Percentiles rank a stretch among this genome's conserved stretches.
phyloP scores from a whole-genome alignment of 2,113 vertebrate genomes.

The Sapayoa aenigma region DNA sequence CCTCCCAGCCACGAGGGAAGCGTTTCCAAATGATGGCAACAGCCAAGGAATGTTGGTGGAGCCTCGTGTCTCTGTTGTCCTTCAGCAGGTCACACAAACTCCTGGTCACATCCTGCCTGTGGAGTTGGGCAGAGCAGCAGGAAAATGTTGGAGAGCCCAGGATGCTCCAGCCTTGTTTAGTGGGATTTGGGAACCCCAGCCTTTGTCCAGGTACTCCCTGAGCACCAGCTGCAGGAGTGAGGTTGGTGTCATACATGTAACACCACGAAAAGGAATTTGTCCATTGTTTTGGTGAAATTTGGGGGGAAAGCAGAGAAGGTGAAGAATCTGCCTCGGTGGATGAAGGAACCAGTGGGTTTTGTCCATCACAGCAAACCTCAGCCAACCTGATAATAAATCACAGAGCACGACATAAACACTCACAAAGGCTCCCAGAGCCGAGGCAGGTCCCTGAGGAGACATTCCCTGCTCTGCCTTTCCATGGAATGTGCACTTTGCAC shows the following conservation, averaged over 20 bases:
- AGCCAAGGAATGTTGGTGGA: neutral
- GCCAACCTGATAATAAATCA: neutral
- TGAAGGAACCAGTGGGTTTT: neutral
- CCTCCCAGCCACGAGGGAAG: neutral
- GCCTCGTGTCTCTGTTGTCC: neutral
- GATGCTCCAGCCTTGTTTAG: neutral
- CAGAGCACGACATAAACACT: neutral
- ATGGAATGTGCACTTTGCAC: no score
- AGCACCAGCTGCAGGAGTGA: no score
- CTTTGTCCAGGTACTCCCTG: neutral
- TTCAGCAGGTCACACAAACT: neutral
- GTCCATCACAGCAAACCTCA: neutral
- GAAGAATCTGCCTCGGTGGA: no score
- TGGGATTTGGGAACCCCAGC: neutral
- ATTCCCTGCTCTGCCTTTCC: neutral
- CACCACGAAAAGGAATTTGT: neutral
- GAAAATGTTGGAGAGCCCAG: neutral
- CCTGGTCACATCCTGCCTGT: no score
- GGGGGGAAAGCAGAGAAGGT: neutral
- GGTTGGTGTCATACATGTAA: rapidly evolving
- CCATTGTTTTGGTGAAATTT: neutral
- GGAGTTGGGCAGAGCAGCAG: no score
- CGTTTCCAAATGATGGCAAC: neutral
- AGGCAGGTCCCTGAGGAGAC: neutral
- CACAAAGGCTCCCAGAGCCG: neutral